A percentile compares a stretch with the other conserved stretches of the same genome.
Evolutionary conservation across 2,888 invertebrate genomes (phyloP).

Genomic region (Scelioninae gen. 2): DNA sequence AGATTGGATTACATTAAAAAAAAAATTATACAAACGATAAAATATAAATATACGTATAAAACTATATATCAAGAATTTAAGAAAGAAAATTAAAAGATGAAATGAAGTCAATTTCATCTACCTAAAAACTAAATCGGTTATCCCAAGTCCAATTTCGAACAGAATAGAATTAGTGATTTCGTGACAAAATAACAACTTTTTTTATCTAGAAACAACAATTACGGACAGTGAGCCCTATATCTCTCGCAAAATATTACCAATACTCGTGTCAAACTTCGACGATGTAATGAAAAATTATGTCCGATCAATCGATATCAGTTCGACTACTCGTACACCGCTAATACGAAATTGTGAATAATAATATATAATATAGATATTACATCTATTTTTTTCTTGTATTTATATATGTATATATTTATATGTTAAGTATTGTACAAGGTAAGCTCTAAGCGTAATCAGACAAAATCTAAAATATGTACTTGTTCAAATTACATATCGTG

Average conservation of each 20-base stretch:
- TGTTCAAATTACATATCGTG: constrained; percentile 44
- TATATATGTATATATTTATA: constrained; percentile 51
- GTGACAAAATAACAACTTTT: not conserved
- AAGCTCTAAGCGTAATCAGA: constrained; percentile 56
- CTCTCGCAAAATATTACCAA: not conserved
- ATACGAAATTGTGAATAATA: constrained; percentile 34
- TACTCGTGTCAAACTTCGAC: constrained; percentile 12
- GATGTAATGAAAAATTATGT: constrained; percentile 7
- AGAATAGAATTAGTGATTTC: not conserved
- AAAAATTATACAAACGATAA: too few species aligned
- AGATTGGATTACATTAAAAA: too few species aligned
- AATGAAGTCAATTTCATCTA: not conserved
- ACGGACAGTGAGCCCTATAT: not conserved
- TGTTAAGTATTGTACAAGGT: constrained; percentile 54
- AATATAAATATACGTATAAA: too few species aligned
- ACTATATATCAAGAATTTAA: too few species aligned
- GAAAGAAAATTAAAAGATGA: not conserved
- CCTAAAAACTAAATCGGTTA: not conserved
- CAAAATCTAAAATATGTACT: constrained; percentile 42
- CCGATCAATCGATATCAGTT: constrained; percentile 5
- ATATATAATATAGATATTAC: constrained; percentile 41
- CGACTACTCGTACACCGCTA: constrained; percentile 15
- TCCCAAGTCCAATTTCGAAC: not conserved
- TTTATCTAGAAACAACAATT: not conserved
- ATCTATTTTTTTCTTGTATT: constrained; percentile 36